A percentile compares a stretch with the other conserved stretches of the same genome.
Evolutionary conservation across 2,113 vertebrate genomes (phyloP).

Genomic region (Petroica traversi): DNA sequence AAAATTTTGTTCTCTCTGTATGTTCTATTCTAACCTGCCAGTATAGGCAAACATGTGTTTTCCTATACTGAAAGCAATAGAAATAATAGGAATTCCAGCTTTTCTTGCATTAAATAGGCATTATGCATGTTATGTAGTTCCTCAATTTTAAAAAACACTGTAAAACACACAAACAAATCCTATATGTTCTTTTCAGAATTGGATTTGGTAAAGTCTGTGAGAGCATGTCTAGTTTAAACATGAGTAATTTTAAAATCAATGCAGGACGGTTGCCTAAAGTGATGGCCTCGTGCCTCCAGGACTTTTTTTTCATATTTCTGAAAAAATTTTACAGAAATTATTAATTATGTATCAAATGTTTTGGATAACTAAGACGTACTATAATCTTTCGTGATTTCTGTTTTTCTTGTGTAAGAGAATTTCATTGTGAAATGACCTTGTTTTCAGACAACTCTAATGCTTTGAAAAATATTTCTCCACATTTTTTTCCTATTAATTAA

Average conservation of each 20-base stretch:
- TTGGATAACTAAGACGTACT: not conserved
- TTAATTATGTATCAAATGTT: not conserved
- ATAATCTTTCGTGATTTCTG: not conserved
- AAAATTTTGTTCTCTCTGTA: not conserved
- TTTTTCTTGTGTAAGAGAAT: not conserved
- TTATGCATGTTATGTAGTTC: not conserved
- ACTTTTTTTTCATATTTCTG: not conserved
- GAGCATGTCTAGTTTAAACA: not conserved
- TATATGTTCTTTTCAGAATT: not conserved
- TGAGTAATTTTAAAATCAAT: not conserved
- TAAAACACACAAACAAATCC: not conserved
- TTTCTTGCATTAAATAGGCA: not conserved
- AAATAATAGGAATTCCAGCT: not conserved
- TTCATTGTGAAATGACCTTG: not conserved
- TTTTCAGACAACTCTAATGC: not conserved
- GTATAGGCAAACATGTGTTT: not conserved
- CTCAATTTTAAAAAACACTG: not conserved
- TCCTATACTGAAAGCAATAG: too few species aligned
- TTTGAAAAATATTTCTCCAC: not conserved
- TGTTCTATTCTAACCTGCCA: not conserved
- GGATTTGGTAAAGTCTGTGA: not conserved
- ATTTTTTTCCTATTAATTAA: not conserved
- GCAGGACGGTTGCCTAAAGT: not conserved
- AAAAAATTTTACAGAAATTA: not conserved
- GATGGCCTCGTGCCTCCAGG: accelerated